Base-by-base conservation (phyloP, 2,113 vertebrate species). In the Halcyon malimbica region DNA sequence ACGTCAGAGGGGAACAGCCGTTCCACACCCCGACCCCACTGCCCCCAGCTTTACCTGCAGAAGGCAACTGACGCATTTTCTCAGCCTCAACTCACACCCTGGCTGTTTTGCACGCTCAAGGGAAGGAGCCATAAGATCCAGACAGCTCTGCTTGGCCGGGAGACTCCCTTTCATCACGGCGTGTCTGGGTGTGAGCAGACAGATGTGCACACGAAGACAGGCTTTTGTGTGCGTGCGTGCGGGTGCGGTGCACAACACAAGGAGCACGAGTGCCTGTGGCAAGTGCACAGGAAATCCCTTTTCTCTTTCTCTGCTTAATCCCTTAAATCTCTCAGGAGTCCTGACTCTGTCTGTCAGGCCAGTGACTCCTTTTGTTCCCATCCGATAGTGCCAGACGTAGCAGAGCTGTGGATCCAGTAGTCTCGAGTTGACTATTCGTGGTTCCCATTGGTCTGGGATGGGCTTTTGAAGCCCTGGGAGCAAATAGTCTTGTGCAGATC, bases 1-100 rank as follows among this genome's bases (percentile, higher is more conserved):
- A 11, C 0, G 0, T 6, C 24, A 10, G 29, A 62, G 63, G 24
- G 53, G 71, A 56, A 50, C 5, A 25, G 31, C 20, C 3, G 0
- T 51, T 51, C 31, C 1, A 0, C 19, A 16, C 5, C 64, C 25
- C 19, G 8, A n/a, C 35, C 29, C 50, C 25, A 0, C 60, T 41
- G 21, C 15, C 39, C 37, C 26, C 51, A 37, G 79, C 64, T 71
- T 41, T 24, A 7, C 80, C 29, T 9, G 0, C 46, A 18, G 56
- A n/a, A 86, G 44, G 18, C 4, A 16, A 39, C 31, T 35, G 46
- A 26, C 0, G 2, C 5, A 1, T 74, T 35, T 75, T 56, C 56
- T 70, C 57, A 70, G 60, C 50, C 26, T 8, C 65, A 44, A 2
- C 37, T 59, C 5, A 0, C 37, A 35, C 4, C 16, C 16, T 41